Base-by-base conservation (phyloP, 2,797 vertebrate species). In the Sphenopsis melanotis region DNA sequence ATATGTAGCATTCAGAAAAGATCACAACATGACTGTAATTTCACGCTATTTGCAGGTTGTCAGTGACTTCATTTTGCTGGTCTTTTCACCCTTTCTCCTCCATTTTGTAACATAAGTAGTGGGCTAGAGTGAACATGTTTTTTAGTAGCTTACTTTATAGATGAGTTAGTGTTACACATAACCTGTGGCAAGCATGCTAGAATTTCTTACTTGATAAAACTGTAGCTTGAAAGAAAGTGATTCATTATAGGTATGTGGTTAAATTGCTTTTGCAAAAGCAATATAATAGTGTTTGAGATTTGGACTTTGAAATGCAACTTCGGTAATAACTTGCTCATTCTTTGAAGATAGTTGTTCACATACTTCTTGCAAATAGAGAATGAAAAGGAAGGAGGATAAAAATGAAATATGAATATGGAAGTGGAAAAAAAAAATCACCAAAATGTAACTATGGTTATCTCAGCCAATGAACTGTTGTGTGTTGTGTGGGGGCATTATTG, bases 291-390 rank as follows among this genome's bases (percentile, higher is more conserved):
- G 24, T 75, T 66, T 77, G 78, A 83, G 44, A n/a, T 66, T 68
- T 90, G 77, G 47, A 89, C 79, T 92, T 95, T 87, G 86, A 93
- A 88, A 85, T 47, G 26, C 17, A 65, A 49, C 69, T 88, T 64
- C 5, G 3, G 10, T 81, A 72, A 56, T 69, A 78, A 44, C 18
- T 80, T 47, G 8, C 32, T 53, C 8, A 11, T 64, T 78, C 69
- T 76, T 86, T 68, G 59, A 82, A 77, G 55, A 46, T 65, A 22
- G 32, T 55, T 55, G 52, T n/a, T 44, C 18, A 52, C 24, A 19
- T 83, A 11, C 24, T 94, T 70, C 16, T 61, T 87, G 46, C 20
- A 29, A 75, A 66, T 61, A 44, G 7, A 57, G 49, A 47, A 34
- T 12, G 14, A 60, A 61, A 69, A 63, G 4, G 27, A 69, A 56